A percentile compares a stretch with the other conserved stretches of the same genome.
Evolutionary conservation across 1,140 invertebrate genomes (phyloP).

Genomic region (Neodiprion lecontei): DNA sequence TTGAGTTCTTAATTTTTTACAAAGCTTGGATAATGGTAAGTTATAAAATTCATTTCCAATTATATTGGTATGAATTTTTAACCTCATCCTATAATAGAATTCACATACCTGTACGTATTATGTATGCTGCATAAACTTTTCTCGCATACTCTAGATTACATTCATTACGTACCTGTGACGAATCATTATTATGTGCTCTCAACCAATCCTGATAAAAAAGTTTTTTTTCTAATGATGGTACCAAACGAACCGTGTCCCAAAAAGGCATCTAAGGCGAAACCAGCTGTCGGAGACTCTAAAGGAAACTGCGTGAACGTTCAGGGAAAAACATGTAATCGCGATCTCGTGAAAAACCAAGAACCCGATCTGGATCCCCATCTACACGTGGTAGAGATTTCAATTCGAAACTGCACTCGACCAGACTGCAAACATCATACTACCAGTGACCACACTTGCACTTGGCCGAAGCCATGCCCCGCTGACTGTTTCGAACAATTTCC

Average conservation of each 20-base stretch:
- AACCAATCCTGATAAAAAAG: background rate
- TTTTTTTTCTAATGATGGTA: background rate
- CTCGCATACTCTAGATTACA: background rate
- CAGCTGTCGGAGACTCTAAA: background rate
- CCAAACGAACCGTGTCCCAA: background rate
- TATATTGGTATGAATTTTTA: background rate
- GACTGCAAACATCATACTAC: constrained; percentile 8
- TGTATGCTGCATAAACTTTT: background rate
- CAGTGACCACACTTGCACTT: background rate
- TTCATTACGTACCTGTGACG: background rate
- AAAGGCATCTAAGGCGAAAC: background rate
- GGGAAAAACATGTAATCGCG: background rate
- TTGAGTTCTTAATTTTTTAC: too few relatives aligned
- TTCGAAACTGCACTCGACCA: constrained; percentile 8
- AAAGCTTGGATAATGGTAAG: background rate
- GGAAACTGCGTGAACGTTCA: background rate
- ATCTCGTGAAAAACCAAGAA: background rate
- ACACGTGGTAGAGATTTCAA: constrained; percentile 5
- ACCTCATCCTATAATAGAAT: background rate
- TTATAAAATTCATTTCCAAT: background rate
- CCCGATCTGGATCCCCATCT: background rate
- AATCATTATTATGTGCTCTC: background rate
- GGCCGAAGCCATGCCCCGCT: constrained; percentile 13
- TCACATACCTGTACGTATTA: background rate
- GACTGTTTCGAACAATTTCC: constrained; percentile 7